phyloP scores from a whole-genome alignment of 2,888 invertebrate species.

The Omphaloscelis lunosa region DNA sequence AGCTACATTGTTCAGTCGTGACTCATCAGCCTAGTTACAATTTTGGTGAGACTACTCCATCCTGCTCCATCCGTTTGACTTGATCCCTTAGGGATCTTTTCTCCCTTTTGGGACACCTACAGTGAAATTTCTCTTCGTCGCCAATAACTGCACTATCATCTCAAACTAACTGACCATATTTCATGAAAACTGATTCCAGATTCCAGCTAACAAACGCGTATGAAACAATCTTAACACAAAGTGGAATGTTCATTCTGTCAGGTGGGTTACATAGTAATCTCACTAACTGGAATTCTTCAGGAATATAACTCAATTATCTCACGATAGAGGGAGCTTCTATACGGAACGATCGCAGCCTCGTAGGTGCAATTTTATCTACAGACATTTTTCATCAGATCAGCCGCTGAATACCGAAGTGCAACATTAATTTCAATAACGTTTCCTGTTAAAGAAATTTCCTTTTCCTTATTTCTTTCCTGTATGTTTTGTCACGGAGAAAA shows the following conservation, averaged over 20 bases:
- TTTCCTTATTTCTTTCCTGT: neutral
- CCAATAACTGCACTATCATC: neutral
- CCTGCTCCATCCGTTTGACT: neutral
- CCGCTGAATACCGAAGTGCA: conserved; percentile 38
- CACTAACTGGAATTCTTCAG: conserved; percentile 63
- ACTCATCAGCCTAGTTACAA: neutral
- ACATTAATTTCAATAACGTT: conserved; percentile 58
- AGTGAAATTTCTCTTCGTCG: no score
- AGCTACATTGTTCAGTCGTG: neutral
- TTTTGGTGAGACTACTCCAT: neutral
- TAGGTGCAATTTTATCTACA: conserved; percentile 59
- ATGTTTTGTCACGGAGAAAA: conserved; percentile 20
- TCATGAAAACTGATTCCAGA: neutral
- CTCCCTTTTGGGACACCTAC: neutral
- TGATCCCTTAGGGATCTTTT: neutral
- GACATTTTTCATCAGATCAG: conserved; percentile 68
- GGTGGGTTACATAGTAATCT: conserved; percentile 49
- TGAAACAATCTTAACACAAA: conserved; percentile 16
- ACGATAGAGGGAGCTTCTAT: conserved; percentile 37
- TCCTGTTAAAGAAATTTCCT: conserved; percentile 5
- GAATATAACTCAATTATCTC: conserved; percentile 74
- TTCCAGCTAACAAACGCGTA: neutral
- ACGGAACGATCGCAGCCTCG: conserved; percentile 28
- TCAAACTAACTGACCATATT: neutral
- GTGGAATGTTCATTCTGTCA: conserved; percentile 43